Evolutionary conservation across 2,113 vertebrate genomes (phyloP).

Genomic region (Micromys minutus): DNA sequence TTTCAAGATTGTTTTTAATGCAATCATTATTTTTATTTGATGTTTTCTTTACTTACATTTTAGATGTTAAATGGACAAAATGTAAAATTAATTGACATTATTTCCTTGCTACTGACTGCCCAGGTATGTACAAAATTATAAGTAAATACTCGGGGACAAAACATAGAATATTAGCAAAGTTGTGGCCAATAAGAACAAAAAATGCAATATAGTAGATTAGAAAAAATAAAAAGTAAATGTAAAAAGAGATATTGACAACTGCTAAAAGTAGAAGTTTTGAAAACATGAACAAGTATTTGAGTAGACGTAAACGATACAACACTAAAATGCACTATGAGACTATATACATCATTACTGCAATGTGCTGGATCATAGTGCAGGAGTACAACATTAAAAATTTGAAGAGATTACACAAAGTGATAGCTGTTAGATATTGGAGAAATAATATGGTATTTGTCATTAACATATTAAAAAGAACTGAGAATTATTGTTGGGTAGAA

Average conservation of each 20-base stretch:
- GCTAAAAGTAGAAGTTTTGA: neutral
- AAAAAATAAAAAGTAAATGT: conserved; percentile 3
- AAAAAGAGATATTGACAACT: neutral
- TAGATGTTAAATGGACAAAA: conserved; percentile 12
- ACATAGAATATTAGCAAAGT: neutral
- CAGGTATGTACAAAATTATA: neutral
- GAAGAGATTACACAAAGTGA: neutral
- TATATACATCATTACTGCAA: neutral
- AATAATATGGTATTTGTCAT: neutral
- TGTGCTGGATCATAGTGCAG: neutral
- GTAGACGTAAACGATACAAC: neutral
- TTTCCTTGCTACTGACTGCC: neutral
- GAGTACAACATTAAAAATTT: neutral
- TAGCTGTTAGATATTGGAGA: neutral
- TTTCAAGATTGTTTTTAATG: neutral
- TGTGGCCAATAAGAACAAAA: neutral
- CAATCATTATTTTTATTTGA: too few relatives aligned
- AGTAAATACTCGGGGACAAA: neutral
- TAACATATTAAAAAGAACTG: neutral
- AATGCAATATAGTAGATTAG: neutral
- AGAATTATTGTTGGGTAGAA: neutral
- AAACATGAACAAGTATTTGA: neutral
- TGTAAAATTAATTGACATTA: neutral
- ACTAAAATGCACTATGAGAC: neutral
- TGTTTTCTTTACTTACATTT: too few relatives aligned